Base-by-base conservation (phyloP, 2,113 vertebrate species). In the Cyphomyrus discorhynchus region DNA sequence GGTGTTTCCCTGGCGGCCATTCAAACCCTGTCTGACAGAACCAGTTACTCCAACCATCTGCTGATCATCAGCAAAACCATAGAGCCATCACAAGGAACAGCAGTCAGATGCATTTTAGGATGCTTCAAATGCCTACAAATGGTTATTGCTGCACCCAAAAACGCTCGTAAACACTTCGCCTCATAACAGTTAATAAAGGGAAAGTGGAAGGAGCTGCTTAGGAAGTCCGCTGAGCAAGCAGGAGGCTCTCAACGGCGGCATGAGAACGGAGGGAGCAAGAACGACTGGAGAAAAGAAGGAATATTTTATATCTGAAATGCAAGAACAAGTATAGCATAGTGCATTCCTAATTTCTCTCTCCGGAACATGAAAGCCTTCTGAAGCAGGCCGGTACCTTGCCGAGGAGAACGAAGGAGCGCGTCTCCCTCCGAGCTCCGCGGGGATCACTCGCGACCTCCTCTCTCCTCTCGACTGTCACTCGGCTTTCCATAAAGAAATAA, bases 401-500 rank as follows among this genome's bases (percentile, higher is more conserved):
- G 15, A 62, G 31, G 5, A 56, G 24, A 53, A 27, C 39, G 21
- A 52, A 53, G n/a, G 35, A 6, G 17, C 21, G 0, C 24, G 15
- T 88, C 7, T 58, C 15, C 31, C 86, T 45, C 35, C 2, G n/a
- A 49, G 85, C 15, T 39, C n/a, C 47, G 27, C n/a, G 8, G 85
- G 39, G 31, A 45, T 45, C 31, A n/a, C 35, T 2, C 2, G n/a
- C 7, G 7, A 90, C 90, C 50, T 87, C 45, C 5, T 89, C 46
- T 82, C 50, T 87, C 45, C 5, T 89, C 46, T 77, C 89, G 87
- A 87, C 50, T 90, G 89, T 92, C 90, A 92, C 86, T 82, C 53
- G 83, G 83, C 89, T 82, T 87, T 92, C 90, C 92, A 27, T 86
- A 91, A 91, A 92, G 91, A 90, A 92, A 91, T 91, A 91, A 93